Base-by-base conservation (phyloP, 2,888 invertebrate species). In the Nudaria mundana region DNA sequence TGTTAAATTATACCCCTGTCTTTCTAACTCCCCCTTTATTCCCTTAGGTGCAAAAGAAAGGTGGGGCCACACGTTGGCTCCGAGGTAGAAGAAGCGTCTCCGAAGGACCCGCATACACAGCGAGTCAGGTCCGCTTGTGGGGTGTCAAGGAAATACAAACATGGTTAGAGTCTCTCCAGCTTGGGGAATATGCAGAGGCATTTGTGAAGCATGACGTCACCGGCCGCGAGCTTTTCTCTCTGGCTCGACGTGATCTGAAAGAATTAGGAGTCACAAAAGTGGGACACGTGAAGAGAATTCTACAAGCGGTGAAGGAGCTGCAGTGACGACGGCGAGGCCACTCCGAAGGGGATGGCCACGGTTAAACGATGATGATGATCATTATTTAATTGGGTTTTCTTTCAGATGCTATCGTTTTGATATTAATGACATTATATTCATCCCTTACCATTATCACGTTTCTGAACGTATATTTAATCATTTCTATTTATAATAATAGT, bases 181-280 rank as follows among this genome's bases (percentile, higher is more conserved):
- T 99, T 8, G 92, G 93, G 1, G 98, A 98, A 73, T 98, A 98
- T 79, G 91, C 93, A 3, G 97, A 97, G n/a, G 94, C 94, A 42
- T 98, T 98, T 74, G 91, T 94, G 12, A 93, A 93, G 40, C 96
- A 98, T 74, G 98, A 98, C 82, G 95, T 98, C 64, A 93, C 97
- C 20, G 98, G 98, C 1, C 91, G 94, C 22, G 98, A 98, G 73
- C 89, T 98, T 18, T 89, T 98, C 3, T 93, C 95, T 0, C 84
- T 99, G 40, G 97, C 97, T 2, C 89, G 98, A 35, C 89, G 97
- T 10, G 96, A 97, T 76, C 90, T 96, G 3, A 93, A 97, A 74
- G 98, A 98, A 55, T 90, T 98, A 30, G 98, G 98, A 5, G 94
- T 98, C 37, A 94, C 94, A 6, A 98, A 98, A 87, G 96, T 98